These are phyloP conservation scores for Alectura lathami DNA, from an alignment of 2,113 vertebrate genomes.

Conservation along the genomic window DNA sequence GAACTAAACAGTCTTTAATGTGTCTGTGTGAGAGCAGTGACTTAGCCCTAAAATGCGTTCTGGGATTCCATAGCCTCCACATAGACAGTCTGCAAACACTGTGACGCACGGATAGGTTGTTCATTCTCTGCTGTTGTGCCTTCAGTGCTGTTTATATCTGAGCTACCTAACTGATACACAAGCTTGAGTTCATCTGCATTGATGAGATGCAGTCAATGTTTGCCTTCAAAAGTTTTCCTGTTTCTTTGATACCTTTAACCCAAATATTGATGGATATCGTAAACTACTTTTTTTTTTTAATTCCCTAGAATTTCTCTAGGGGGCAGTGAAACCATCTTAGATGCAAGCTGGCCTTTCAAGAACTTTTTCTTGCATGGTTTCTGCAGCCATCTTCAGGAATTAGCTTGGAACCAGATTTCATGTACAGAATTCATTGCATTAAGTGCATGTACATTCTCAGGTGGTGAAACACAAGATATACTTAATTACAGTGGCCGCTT, in stretches of 20 bases:
- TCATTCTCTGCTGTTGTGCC: neutral
- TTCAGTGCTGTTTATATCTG: neutral
- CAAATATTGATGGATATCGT: neutral
- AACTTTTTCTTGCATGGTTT: neutral
- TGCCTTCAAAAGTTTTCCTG: neutral
- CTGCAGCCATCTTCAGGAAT: neutral
- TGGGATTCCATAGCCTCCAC: fast-evolving
- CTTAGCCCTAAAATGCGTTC: neutral
- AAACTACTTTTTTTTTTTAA: no score
- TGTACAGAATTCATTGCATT: neutral
- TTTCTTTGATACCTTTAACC: neutral
- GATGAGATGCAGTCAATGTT: neutral
- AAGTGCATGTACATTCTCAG: neutral
- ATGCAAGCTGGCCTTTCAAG: neutral
- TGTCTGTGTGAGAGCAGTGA: neutral
- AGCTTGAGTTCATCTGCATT: neutral
- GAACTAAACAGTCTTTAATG: neutral
- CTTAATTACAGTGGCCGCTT: neutral
- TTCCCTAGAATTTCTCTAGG: neutral
- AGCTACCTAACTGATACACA: neutral
- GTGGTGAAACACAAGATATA: neutral
- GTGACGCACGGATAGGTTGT: no score
- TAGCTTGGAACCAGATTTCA: neutral
- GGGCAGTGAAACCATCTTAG: conserved; percentile 14
- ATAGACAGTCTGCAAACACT: fast-evolving